Conservation (phyloP, 2,888 invertebrate species). For the Erynnis tages region DNA sequence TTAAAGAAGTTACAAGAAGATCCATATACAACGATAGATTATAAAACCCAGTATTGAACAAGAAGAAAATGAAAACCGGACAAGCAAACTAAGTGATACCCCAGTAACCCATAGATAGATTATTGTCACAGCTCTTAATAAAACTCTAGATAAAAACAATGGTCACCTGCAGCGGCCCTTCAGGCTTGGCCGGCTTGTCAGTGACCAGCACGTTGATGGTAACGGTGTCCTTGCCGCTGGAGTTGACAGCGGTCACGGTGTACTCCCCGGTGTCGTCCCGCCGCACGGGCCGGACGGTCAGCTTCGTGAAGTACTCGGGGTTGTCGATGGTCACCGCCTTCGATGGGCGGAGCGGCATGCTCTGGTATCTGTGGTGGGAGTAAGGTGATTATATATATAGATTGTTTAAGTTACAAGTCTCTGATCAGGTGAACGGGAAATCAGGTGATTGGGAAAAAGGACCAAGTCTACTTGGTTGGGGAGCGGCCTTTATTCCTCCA, state of each 20-base stretch:
- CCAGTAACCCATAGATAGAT: too few relatives aligned
- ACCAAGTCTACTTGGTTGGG: too few relatives aligned
- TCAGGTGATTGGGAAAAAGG: too few relatives aligned
- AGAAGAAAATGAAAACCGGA: too few relatives aligned
- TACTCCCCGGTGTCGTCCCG: slow-evolving; percentile 94
- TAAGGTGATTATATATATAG: too few relatives aligned
- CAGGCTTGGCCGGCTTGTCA: slow-evolving; percentile 93
- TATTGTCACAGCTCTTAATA: too few relatives aligned
- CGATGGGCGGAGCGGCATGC: slow-evolving; percentile 84
- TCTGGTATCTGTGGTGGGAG: slow-evolving; percentile 82
- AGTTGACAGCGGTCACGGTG: slow-evolving; percentile 91
- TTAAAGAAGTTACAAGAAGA: too few relatives aligned
- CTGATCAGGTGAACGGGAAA: too few relatives aligned
- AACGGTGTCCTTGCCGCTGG: slow-evolving; percentile 92
- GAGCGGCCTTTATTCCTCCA: too few relatives aligned
- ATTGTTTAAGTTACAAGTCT: not conserved
- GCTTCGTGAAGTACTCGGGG: slow-evolving; percentile 93
- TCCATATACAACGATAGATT: too few relatives aligned
- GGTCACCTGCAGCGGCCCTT: slow-evolving; percentile 91
- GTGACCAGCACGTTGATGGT: slow-evolving; percentile 91
- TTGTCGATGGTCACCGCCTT: slow-evolving; percentile 91
- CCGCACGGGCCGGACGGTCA: slow-evolving; percentile 89
- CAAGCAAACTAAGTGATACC: too few relatives aligned
- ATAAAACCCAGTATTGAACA: too few relatives aligned
- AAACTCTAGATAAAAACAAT: not conserved